A percentile compares a stretch with the other conserved stretches of the same genome.
phyloP scores from a whole-genome alignment of 2,797 vertebrate genomes.

The Lates japonicus region DNA sequence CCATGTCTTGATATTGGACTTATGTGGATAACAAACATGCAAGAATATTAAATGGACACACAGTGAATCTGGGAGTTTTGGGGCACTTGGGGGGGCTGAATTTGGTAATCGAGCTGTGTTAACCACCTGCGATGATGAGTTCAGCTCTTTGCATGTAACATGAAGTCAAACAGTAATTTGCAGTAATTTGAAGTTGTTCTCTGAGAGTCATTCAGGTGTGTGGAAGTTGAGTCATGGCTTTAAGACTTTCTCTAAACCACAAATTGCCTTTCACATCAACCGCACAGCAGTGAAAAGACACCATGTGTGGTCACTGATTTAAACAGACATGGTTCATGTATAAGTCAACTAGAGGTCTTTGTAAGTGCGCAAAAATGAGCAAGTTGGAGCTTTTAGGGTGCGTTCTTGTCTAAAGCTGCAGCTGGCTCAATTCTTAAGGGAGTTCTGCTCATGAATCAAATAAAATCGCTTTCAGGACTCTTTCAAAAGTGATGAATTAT shows the following conservation, averaged over 20 bases:
- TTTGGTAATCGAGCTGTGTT: not conserved
- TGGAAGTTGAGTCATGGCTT: conserved; percentile 50
- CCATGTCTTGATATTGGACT: not conserved
- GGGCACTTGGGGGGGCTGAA: not conserved
- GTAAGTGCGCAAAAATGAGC: not conserved
- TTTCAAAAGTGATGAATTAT: conserved; percentile 23
- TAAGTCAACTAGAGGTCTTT: conserved; percentile 12
- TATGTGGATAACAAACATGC: not conserved
- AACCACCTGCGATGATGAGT: not conserved
- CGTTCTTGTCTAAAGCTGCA: not conserved
- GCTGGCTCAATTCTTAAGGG: conserved; percentile 17
- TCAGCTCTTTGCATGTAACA: conserved; percentile 1
- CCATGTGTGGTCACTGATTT: conserved; percentile 22
- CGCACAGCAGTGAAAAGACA: conserved; percentile 10
- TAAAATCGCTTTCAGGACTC: conserved; percentile 29
- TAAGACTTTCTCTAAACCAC: conserved; percentile 43
- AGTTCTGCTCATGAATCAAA: conserved; percentile 29
- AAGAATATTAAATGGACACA: not conserved
- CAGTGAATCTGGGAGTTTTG: not conserved
- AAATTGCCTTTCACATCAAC: conserved; percentile 42
- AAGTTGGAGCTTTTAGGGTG: not conserved
- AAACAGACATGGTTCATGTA: not conserved
- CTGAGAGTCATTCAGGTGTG: conserved; percentile 43
- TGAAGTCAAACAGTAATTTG: conserved; percentile 26
- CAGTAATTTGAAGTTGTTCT: conserved; percentile 37